Base-by-base conservation (phyloP, 1,140 invertebrate genomes). In the Achroia grisella region DNA sequence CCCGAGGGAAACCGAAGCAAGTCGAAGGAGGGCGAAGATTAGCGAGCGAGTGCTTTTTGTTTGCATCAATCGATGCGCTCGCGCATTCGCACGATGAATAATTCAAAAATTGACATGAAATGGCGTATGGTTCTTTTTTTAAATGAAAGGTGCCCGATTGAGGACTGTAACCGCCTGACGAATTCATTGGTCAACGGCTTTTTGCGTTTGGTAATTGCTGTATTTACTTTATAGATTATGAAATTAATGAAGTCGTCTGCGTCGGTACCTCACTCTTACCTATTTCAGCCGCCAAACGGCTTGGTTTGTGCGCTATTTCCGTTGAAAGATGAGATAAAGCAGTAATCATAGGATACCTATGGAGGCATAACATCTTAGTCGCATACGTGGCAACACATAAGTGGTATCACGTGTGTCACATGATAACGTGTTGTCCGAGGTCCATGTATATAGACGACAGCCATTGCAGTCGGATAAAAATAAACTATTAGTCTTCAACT, bases 71-170 rank as follows among this genome's bases (percentile, higher is more conserved):
- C 78, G 80, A 82, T 84, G 78, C 80, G 80, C 76, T 73, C 76
- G 72, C 73, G 78, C 77, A 81, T 80, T 84, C 74, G 76, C 73
- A 75, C 76, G 56, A 84, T 84, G 80, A 84, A 84, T 84, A 80
- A 84, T 84, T 84, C 80, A 84, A 80, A 81, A 84, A 84, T 84
- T 84, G 80, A 82, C 80, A 84, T 84, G 80, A 84, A 84, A 84
- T 84, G 80, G 80, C 80, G 80, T 84, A 84, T 84, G 78, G 78
- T 77, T 79, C 72, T 80, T 80, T 84, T 71, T 84, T 81, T 80
- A 77, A 84, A 82, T 75, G 75, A 82, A 84, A 84, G 80, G 80
- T 84, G 80, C 78, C 76, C 80, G 78, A 84, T 84, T 84, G 80
- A 84, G 80, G 78, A 82, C 78, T 82, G 80, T 82, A 80, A 82